Percentiles rank a stretch among this genome's conserved stretches.
phyloP scores from a whole-genome alignment of 1,140 invertebrate species.

The Hyphantria cunea region DNA sequence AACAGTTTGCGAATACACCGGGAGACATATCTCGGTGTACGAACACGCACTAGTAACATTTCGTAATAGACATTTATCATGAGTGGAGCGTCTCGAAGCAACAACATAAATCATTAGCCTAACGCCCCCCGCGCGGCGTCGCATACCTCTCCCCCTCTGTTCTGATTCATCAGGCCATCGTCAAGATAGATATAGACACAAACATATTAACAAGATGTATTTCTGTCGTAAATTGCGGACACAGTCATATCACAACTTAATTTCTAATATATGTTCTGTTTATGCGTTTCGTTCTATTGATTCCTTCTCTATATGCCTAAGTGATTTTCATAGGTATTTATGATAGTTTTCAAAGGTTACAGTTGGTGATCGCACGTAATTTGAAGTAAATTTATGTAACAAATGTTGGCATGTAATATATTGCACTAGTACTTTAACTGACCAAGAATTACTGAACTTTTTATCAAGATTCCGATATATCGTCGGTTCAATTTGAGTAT shows the following conservation, averaged over 20 bases:
- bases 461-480: no score
- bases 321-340: no score
- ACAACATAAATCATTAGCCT: slow-evolving; percentile 66
- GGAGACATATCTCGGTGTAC: slow-evolving; percentile 7
- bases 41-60: slow-evolving; percentile 26
- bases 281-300: no score
- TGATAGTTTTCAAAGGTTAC: no score
- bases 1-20: slow-evolving; percentile 20
- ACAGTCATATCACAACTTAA: neutral
- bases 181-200: slow-evolving; percentile 23
- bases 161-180: slow-evolving; percentile 50
- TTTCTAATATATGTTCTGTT: neutral
- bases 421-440: no score
- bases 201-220: slow-evolving; percentile 15
- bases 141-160: slow-evolving; percentile 15
- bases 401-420: no score
- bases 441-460: no score
- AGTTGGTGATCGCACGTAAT: no score
- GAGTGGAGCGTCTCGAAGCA: slow-evolving; percentile 54
- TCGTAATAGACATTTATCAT: slow-evolving; percentile 63
- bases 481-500: no score
- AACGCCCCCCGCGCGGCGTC: slow-evolving; percentile 15
- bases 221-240: neutral
- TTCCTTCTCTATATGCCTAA: no score
- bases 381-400: no score